phyloP scores from a whole-genome alignment of 2,888 invertebrate species.

The Drosophila borborema region DNA sequence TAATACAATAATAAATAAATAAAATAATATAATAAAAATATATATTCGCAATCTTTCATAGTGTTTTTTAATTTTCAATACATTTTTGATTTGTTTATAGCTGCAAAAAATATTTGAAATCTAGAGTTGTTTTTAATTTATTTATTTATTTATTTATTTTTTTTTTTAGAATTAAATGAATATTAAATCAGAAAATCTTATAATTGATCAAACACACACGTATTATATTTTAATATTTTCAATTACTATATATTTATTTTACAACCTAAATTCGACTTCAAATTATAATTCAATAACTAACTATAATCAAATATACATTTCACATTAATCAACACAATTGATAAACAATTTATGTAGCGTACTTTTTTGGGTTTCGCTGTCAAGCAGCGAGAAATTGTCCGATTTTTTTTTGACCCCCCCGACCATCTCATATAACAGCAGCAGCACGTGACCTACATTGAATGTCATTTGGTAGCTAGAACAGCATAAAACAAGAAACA shows the following conservation, averaged over 20 bases:
- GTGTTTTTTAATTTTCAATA: not conserved
- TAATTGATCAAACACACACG: too few relatives aligned
- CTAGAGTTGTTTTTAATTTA: too few relatives aligned
- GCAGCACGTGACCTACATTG: slow-evolving; percentile 49
- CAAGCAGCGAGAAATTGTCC: not conserved
- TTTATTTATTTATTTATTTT: too few relatives aligned
- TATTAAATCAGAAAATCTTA: too few relatives aligned
- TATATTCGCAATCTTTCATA: too few relatives aligned
- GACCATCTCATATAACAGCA: slow-evolving; percentile 21
- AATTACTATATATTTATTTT: too few relatives aligned
- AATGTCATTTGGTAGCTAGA: slow-evolving; percentile 24
- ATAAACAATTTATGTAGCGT: not conserved
- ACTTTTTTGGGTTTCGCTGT: not conserved
- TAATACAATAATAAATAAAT: too few relatives aligned
- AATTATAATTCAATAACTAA: not conserved
- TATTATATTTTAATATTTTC: not conserved
- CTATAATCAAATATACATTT: not conserved
- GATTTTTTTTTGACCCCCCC: slow-evolving; percentile 20
- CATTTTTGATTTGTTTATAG: too few relatives aligned
- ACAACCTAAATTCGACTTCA: not conserved
- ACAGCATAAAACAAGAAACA: not conserved
- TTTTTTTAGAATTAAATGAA: too few relatives aligned
- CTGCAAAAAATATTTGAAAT: too few relatives aligned
- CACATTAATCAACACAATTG: not conserved
- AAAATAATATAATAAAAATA: too few relatives aligned